phyloP scores from a whole-genome alignment of 2,113 vertebrate species.

The Embiotoca jacksoni region DNA sequence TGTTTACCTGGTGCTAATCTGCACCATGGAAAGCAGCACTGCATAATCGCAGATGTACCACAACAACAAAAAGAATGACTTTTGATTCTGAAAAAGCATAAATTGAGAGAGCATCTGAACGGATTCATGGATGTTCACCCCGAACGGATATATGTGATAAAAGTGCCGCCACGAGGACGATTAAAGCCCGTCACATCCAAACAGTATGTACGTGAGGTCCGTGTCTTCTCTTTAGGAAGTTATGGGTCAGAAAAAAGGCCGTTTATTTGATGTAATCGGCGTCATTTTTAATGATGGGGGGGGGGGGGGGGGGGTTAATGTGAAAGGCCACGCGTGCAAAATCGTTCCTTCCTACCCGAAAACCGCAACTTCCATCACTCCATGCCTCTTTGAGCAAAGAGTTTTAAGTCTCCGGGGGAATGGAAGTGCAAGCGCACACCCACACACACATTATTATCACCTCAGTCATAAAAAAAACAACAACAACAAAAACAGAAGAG shows the following conservation, averaged over 20 bases:
- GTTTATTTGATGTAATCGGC: neutral
- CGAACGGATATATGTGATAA: neutral
- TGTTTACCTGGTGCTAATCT: no score
- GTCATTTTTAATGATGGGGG: neutral
- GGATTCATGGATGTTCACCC: neutral
- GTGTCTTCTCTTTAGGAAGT: neutral
- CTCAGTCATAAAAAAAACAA: constrained; percentile 26
- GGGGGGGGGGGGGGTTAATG: neutral
- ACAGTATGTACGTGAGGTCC: neutral
- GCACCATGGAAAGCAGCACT: no score
- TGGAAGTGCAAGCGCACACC: neutral
- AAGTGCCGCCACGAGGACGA: neutral
- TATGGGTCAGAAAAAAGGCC: neutral
- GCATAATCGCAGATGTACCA: no score
- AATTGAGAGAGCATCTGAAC: no score
- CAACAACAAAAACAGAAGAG: neutral
- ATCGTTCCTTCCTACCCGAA: neutral
- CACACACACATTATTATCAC: constrained; percentile 15
- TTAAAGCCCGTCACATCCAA: neutral
- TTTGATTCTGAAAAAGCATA: no score
- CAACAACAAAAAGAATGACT: no score
- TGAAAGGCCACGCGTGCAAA: neutral
- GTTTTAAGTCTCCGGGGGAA: constrained; percentile 3
- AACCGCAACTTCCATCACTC: constrained; percentile 5
- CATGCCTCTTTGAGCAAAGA: neutral